phyloP scores from a whole-genome alignment of 2,797 vertebrate species.

The Sciaenops ocellatus region DNA sequence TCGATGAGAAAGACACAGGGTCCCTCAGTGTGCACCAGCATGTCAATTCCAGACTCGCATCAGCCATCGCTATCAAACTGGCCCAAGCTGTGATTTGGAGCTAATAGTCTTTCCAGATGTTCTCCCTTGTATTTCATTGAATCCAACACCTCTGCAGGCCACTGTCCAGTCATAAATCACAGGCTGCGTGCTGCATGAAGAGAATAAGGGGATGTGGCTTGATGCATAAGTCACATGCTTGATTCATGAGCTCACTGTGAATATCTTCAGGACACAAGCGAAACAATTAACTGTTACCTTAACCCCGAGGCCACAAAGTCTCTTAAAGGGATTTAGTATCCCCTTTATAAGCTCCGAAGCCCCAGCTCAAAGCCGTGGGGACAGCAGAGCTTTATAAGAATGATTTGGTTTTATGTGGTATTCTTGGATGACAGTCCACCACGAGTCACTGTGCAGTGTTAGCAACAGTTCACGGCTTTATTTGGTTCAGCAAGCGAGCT shows the following conservation, averaged over 20 bases:
- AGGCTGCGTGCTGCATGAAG: constrained; percentile 61
- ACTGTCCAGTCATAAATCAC: constrained; percentile 86
- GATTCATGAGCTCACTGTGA: constrained; percentile 81
- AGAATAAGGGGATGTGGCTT: constrained; percentile 72
- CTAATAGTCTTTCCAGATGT: constrained; percentile 87
- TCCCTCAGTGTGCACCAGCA: constrained; percentile 53
- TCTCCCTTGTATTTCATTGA: constrained; percentile 80
- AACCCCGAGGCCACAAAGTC: constrained; percentile 78
- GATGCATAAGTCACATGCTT: constrained; percentile 80
- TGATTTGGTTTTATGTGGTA: constrained; percentile 85
- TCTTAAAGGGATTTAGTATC: constrained; percentile 80
- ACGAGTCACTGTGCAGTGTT: constrained; percentile 77
- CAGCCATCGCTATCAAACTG: constrained; percentile 79
- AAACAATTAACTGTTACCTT: constrained; percentile 87
- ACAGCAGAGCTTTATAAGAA: constrained; percentile 78
- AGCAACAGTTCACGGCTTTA: constrained; percentile 80
- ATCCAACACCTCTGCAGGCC: constrained; percentile 85
- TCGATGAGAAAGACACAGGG: constrained; percentile 52
- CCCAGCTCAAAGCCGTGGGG: constrained; percentile 73
- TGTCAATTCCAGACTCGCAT: constrained; percentile 59
- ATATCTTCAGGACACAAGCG: constrained; percentile 75
- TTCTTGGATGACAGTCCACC: constrained; percentile 81
- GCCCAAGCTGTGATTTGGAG: constrained; percentile 79
- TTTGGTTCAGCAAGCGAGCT: constrained; percentile 61
- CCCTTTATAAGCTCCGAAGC: constrained; percentile 81